A percentile compares a stretch with the other conserved stretches of the same genome.
These are phyloP conservation scores for Adoxophyes honmai DNA, from an alignment of 1,140 invertebrate genomes.

Conservation along the genomic window DNA sequence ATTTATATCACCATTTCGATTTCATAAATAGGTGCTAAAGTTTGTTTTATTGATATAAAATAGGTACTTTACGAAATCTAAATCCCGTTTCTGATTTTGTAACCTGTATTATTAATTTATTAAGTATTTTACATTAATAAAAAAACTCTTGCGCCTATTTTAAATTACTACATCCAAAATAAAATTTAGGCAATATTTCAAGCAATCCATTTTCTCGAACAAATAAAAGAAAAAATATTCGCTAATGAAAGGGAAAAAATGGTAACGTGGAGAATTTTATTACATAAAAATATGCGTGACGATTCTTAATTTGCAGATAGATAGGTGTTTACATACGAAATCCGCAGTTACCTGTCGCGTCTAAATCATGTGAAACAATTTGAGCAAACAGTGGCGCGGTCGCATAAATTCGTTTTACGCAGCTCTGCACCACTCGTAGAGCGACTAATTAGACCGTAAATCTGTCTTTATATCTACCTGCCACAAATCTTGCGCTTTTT, in stretches of 20 bases:
- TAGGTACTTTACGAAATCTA: too few species aligned
- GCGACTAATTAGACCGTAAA: conserved; percentile 60
- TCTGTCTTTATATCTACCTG: conserved; percentile 42
- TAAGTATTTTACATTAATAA: too few species aligned
- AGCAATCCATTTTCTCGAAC: too few species aligned
- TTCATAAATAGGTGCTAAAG: too few species aligned
- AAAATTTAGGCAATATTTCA: too few species aligned
- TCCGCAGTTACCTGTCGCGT: conserved; percentile 33
- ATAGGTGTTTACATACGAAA: conserved; percentile 11
- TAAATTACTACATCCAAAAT: too few species aligned
- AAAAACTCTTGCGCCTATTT: too few species aligned
- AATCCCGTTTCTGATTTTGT: too few species aligned
- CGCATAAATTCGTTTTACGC: conserved; percentile 55
- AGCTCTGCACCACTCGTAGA: conserved; percentile 35
- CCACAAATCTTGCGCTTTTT: conserved; percentile 43
- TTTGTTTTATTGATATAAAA: too few species aligned
- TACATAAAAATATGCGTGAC: background rate
- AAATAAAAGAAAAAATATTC: too few species aligned
- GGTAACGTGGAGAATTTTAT: background rate
- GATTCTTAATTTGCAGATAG: conserved; percentile 9
- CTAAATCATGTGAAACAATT: conserved; percentile 53
- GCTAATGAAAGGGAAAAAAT: background rate
- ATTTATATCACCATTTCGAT: too few species aligned
- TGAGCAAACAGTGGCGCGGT: conserved; percentile 40
- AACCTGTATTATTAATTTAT: too few species aligned